A percentile compares a stretch with the other conserved stretches of the same genome.
Conservation (phyloP, 2,113 vertebrate species). For the Mastomys natalensis region DNA sequence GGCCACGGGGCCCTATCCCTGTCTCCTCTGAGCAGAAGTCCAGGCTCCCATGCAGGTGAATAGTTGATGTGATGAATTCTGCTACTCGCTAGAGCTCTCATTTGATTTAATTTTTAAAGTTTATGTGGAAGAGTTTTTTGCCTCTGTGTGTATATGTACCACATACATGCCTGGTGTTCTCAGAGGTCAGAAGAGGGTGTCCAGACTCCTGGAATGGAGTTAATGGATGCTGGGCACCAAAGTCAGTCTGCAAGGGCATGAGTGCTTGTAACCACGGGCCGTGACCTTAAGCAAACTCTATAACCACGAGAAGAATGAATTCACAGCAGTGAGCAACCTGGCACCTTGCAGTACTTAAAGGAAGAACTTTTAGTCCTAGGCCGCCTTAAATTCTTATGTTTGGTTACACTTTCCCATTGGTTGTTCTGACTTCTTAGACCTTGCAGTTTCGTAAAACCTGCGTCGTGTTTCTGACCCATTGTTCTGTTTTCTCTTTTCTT, state of each 20-base stretch:
- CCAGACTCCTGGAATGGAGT: background rate
- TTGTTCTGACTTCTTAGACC: background rate
- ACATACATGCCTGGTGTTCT: background rate
- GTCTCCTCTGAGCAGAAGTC: slow-evolving; percentile 86
- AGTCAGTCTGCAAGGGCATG: background rate
- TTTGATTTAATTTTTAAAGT: background rate
- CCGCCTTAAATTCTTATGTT: background rate
- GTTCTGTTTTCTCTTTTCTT: background rate
- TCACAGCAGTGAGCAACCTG: background rate
- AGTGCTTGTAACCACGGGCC: background rate
- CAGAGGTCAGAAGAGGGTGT: background rate
- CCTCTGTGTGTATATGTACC: background rate
- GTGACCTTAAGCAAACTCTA: slow-evolving; percentile 11
- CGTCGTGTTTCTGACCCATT: background rate
- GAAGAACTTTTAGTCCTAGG: background rate
- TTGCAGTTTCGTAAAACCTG: background rate
- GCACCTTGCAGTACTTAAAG: background rate
- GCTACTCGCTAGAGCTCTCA: background rate
- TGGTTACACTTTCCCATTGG: background rate
- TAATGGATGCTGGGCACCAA: background rate
- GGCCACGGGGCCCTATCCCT: slow-evolving; percentile 82
- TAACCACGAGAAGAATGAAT: too few species aligned
- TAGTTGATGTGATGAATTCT: background rate
- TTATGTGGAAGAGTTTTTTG: background rate
- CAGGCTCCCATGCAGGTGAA: slow-evolving; percentile 86